A percentile compares a stretch with the other conserved stretches of the same genome.
Evolutionary conservation across 2,113 vertebrate species (phyloP).

Genomic region (Corythornis vintsioides): DNA sequence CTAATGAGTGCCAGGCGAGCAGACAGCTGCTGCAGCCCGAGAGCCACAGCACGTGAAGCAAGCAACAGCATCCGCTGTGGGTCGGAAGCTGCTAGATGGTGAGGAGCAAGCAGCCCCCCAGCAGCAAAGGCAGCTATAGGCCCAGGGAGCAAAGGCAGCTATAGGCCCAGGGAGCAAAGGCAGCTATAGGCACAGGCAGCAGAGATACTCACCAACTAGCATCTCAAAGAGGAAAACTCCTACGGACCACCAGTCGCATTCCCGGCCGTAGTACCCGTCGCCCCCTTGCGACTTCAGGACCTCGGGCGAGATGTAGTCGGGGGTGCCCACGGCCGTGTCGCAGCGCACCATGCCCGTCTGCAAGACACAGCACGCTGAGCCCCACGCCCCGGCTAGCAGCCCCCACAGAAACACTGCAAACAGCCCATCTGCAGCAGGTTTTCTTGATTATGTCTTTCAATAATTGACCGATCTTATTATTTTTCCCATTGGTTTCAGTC

Average conservation of each 20-base stretch:
- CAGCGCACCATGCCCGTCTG: constrained; percentile 98
- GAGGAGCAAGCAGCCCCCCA: neutral
- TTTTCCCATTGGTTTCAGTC: neutral
- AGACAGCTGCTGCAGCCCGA: neutral
- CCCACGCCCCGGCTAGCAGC: too few species aligned
- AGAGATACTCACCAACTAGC: constrained; percentile 91
- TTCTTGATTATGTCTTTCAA: neutral
- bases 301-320: constrained; percentile 96
- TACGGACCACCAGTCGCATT: constrained; percentile 99
- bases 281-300: constrained; percentile 96
- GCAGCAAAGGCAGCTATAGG: neutral
- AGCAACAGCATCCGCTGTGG: neutral
- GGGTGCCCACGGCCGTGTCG: constrained; percentile 95
- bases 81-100: neutral
- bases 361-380: neutral
- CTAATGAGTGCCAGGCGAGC: neutral
- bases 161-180: neutral
- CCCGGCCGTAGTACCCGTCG: constrained; percentile 94
- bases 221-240: constrained; percentile 99
- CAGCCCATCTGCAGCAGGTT: neutral
- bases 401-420: too few species aligned
- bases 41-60: neutral
- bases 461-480: neutral
- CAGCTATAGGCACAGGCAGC: neutral
- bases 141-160: neutral